Conservation (phyloP, 1,140 invertebrate genomes). For the Nebria ingens region DNA sequence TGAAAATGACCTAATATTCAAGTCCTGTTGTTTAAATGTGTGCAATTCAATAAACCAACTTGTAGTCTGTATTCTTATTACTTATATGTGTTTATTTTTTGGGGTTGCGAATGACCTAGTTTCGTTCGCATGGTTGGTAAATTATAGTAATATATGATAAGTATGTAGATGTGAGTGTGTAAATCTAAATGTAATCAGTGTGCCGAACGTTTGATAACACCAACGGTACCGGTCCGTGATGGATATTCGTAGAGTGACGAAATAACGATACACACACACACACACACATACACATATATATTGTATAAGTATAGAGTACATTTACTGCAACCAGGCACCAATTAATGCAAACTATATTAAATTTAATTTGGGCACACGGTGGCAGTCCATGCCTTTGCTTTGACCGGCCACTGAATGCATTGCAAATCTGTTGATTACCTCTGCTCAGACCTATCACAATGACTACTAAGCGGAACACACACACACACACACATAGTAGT, state of each 20-base stretch:
- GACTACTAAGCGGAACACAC: background rate
- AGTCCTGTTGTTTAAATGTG: no score
- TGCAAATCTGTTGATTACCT: conserved; percentile 5
- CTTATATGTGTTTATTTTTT: no score
- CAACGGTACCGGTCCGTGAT: no score
- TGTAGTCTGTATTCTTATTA: no score
- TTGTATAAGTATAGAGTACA: background rate
- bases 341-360: conserved; percentile 10
- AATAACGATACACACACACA: no score
- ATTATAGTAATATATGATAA: no score
- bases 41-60: no score
- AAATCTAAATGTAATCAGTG: conserved; percentile 4
- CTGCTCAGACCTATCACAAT: background rate
- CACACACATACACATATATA: no score
- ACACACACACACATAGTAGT: background rate
- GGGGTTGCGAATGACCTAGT: no score
- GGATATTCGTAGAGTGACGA: no score
- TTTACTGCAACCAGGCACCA: background rate
- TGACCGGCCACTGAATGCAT: conserved; percentile 7
- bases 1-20: no score
- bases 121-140: no score
- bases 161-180: background rate
- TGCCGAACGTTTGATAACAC: conserved; percentile 6
- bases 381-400: conserved; percentile 2
- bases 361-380: conserved; percentile 1